Evolutionary conservation across 2,113 vertebrate genomes (phyloP).

Genomic region (Leucopternis melanops): DNA sequence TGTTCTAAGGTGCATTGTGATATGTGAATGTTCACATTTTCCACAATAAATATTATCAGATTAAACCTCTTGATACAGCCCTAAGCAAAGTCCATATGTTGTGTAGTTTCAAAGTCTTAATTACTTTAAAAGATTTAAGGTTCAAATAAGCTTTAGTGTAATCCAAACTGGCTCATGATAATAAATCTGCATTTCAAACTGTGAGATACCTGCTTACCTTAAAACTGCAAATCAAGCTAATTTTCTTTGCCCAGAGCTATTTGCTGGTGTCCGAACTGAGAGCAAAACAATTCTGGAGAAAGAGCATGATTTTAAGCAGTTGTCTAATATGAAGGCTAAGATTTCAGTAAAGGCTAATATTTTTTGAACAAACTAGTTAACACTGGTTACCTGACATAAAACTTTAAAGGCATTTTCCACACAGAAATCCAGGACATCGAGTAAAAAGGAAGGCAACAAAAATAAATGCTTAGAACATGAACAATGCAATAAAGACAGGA

Average conservation of each 20-base stretch:
- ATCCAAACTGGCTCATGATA: neutral
- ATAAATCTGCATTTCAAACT: neutral
- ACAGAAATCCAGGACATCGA: neutral
- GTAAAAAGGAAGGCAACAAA: neutral
- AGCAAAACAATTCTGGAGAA: neutral
- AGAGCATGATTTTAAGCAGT: neutral
- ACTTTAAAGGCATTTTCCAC: neutral
- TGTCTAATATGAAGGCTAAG: neutral
- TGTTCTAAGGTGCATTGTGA: neutral
- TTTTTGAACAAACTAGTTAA: neutral
- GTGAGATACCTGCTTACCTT: neutral
- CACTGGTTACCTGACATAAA: neutral
- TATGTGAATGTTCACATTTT: neutral
- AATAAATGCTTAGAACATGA: neutral
- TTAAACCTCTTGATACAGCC: neutral
- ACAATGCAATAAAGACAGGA: neutral
- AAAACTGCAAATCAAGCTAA: neutral
- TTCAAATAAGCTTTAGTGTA: neutral
- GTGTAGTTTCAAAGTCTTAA: neutral
- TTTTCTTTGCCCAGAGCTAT: neutral
- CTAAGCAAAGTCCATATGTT: neutral
- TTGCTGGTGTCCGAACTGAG: neutral
- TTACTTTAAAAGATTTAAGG: neutral
- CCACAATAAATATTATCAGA: neutral
- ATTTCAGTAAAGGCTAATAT: neutral